Evolutionary conservation across 2,797 vertebrate species (phyloP), one percentile per base, ranked within the genome.

Genomic region (Nasua narica): DNA sequence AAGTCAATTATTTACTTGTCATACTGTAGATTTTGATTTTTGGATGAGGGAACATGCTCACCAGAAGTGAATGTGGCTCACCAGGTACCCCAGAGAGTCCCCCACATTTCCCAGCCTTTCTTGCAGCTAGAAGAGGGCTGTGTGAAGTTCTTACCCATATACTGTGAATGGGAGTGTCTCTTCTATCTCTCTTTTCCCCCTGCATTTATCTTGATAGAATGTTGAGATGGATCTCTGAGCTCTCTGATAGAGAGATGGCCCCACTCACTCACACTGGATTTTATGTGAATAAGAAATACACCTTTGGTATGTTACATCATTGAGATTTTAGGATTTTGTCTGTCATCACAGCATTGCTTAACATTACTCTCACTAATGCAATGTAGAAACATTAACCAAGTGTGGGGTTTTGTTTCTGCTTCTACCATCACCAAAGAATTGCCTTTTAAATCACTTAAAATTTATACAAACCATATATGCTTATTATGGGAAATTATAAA

Each of bases 401-500:
- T 35, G 10, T 87, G 29, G n/a, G 25, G 3, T 7, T 27, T 89
- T 62, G 84, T 91, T 90, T 67, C 56, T 94, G 74, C n/a, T 69
- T 91, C 43, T 81, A 48, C 29, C 9, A 54, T 32, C 19, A 48
- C 7, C 19, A 12, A 48, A 40, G 32, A 90, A 62, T 14, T 86
- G 2, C 21, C 91, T 96, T 91, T 83, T 86, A 77, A 95, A 77
- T 27, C 78, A 25, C 23, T 90, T 72, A 81, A 87, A 85, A 74
- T 70, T 1, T 84, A 70, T 62, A 27, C 0, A 85, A 82, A 74
- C 37, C 37, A 62, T 43, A 78, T 13, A 1, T 37, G 32, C 25
- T 91, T 79, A n/a, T 69, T 69, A 95, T 32, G 35, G 43, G 81
- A 83, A 96, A 85, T 84, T 77, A 72, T 27, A 60, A 87, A 94